These are phyloP conservation scores for Amyelois transitella DNA, from an alignment of 1,140 invertebrate genomes.

Conservation along the genomic window DNA sequence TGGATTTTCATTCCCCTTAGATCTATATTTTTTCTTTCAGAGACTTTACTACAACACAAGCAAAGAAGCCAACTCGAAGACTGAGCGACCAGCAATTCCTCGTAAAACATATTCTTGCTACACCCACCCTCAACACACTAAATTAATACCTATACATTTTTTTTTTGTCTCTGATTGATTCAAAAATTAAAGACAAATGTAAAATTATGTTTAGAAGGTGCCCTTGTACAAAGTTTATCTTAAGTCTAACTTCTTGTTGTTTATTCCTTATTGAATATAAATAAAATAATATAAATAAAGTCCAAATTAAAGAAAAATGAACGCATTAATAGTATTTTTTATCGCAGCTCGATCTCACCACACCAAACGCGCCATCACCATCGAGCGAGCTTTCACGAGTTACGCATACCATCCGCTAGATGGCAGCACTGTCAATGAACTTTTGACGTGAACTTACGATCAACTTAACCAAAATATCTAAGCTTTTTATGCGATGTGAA, in stretches of 20 bases:
- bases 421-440: constrained; percentile 54
- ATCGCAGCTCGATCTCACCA: constrained; percentile 13
- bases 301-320: neutral
- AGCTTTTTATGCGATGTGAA: constrained; percentile 55
- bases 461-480: constrained; percentile 69
- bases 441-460: constrained; percentile 71
- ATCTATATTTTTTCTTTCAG: constrained; percentile 20
- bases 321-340: neutral
- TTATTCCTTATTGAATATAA: neutral
- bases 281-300: neutral
- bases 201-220: constrained; percentile 21
- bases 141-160: no score
- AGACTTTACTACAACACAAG: neutral
- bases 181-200: constrained; percentile 38
- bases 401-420: constrained; percentile 54
- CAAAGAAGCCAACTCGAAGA: constrained; percentile 25
- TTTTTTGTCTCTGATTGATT: no score
- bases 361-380: constrained; percentile 31
- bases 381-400: constrained; percentile 52
- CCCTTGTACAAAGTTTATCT: constrained; percentile 6
- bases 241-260: no score
- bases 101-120: constrained; percentile 41
- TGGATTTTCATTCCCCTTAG: no score
- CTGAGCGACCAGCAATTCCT: constrained; percentile 42
- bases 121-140: no score